Evolutionary conservation across 2,888 invertebrate species (phyloP), one percentile per base, ranked within the genome.

Genomic region (Pterobdella sp.): DNA sequence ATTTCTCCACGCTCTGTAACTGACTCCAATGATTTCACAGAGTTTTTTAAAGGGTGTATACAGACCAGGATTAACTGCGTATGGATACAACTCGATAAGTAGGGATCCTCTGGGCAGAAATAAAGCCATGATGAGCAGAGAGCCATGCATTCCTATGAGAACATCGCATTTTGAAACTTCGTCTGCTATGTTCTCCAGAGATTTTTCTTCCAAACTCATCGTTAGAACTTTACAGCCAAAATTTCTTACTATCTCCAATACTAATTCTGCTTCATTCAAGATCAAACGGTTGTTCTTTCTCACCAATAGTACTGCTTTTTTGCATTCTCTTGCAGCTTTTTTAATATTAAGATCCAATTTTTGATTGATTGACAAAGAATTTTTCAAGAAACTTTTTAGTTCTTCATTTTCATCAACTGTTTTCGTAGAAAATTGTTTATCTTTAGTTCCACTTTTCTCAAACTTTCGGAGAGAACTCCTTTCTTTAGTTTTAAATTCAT

Each of bases 31-130:
- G 3, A 84, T 72, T n/a, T 77, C 70, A 66, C 80, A 80, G 29
- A 86, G 77, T 2, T 84, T 84, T 77, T 81, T 82, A 74, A 84
- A 83, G 22, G 85, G 85, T 3, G 85, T 84, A 69, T 85, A 85
- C 74, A 83, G 77, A 1, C 79, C 76, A 26, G 85, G 83, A 73
- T 81, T 80, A 34, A 86, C 81, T 0, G 83, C 86, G 79, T 82
- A 86, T 0, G 86, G 86, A 78, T 86, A 86, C n/a, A 86, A 74
- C 79, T 86, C 86, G 22, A 86, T 76, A 1, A 86, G 76, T 65
- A 81, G 75, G 37, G 84, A 79, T 32, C 81, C 80, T 18, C 81
- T 79, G 63, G 79, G 80, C 26, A 86, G 75, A 78, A 86, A 85
- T 73, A 85, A 76, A 18, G 84, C 79, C 1, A 85, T 77, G 68